Conservation (phyloP, 2,888 invertebrate species). For the Exocentrus adspersus region DNA sequence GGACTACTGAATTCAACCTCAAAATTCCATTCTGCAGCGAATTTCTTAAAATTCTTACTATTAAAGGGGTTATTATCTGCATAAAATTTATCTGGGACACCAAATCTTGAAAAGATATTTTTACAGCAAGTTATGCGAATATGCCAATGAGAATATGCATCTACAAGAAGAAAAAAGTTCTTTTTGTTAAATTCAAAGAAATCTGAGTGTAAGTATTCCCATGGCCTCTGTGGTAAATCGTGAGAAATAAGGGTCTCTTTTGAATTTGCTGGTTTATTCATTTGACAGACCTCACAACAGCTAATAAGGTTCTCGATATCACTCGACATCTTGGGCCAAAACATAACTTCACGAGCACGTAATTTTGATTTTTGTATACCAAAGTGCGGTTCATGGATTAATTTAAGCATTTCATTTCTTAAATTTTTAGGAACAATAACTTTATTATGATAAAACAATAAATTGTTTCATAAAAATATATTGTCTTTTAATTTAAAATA, state of each 20-base stretch:
- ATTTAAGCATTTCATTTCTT: slow-evolving; percentile 30
- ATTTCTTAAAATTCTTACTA: slow-evolving; percentile 19
- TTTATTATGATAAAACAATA: slow-evolving; percentile 36
- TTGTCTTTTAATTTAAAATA: slow-evolving; percentile 34
- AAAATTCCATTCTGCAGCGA: slow-evolving; percentile 31
- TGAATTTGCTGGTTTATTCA: neutral
- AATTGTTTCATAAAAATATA: slow-evolving; percentile 24
- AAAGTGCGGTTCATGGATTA: slow-evolving; percentile 21
- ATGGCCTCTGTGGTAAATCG: slow-evolving; percentile 6
- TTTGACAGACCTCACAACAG: slow-evolving; percentile 13
- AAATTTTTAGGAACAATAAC: slow-evolving; percentile 33
- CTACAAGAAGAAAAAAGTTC: slow-evolving; percentile 18
- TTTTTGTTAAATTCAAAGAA: slow-evolving; percentile 13
- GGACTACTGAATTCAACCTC: slow-evolving; percentile 27
- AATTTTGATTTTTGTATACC: slow-evolving; percentile 23
- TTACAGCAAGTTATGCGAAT: slow-evolving; percentile 19
- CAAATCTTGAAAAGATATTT: slow-evolving; percentile 25
- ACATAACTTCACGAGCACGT: slow-evolving; percentile 18
- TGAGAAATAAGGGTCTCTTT: slow-evolving; percentile 22
- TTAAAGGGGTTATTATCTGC: slow-evolving; percentile 27
- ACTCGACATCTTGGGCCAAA: slow-evolving; percentile 27
- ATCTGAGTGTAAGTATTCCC: slow-evolving; percentile 19
- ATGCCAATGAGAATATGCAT: slow-evolving; percentile 24
- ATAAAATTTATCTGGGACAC: slow-evolving; percentile 25
- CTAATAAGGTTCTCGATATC: slow-evolving; percentile 36